Conservation (phyloP, 2,888 invertebrate genomes). For the Ptilodon capucinus region DNA sequence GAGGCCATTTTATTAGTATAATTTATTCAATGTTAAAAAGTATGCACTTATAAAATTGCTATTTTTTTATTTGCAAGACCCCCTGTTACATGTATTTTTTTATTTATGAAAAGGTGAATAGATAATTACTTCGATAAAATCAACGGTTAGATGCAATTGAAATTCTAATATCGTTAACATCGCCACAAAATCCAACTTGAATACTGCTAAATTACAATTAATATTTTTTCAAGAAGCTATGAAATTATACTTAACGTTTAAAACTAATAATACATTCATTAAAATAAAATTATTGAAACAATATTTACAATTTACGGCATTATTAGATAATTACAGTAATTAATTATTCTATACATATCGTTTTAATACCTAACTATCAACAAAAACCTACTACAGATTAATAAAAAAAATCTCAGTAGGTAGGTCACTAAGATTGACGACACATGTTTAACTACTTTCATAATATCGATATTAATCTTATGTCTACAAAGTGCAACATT, state of each 20-base stretch:
- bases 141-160: constrained; percentile 32
- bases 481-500: constrained; percentile 78
- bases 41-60: constrained; percentile 50
- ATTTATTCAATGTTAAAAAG: constrained; percentile 58
- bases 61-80: constrained; percentile 57
- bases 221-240: constrained; percentile 71
- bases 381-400: constrained; percentile 71
- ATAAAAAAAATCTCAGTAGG: constrained; percentile 69
- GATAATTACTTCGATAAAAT: constrained; percentile 34
- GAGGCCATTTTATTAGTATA: constrained; percentile 79
- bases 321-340: constrained; percentile 47
- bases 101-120: constrained; percentile 47
- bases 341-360: constrained; percentile 76
- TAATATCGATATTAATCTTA: constrained; percentile 73
- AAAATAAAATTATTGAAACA: constrained; percentile 76
- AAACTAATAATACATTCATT: constrained; percentile 77
- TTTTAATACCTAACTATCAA: constrained; percentile 78
- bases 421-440: constrained; percentile 76
- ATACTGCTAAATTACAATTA: constrained; percentile 50
- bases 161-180: constrained; percentile 53
- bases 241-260: constrained; percentile 58
- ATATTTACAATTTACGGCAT: constrained; percentile 77
- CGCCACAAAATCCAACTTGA: constrained; percentile 78
- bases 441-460: constrained; percentile 72
- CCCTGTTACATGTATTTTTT: constrained; percentile 73